These are phyloP conservation scores for Syndactyla subalaris DNA, from an alignment of 2,797 vertebrate genomes.

Conservation along the genomic window DNA sequence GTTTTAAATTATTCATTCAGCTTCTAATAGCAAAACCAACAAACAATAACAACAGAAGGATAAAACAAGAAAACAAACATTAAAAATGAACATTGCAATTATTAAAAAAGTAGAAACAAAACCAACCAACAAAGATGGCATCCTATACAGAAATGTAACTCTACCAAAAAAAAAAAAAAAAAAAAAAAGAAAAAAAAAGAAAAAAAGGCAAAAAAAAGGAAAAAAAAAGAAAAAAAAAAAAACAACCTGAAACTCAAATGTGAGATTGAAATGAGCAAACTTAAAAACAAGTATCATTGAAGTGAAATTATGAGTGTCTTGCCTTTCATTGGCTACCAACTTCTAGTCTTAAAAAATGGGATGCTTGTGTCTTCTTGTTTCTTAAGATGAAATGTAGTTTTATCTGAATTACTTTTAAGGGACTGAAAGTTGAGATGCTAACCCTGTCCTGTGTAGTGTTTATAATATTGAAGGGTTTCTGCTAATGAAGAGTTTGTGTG, in stretches of 20 bases:
- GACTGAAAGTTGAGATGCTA: background rate
- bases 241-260: no score
- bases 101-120: background rate
- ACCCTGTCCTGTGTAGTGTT: background rate
- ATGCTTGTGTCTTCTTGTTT: rapidly evolving
- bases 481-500: background rate
- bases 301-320: background rate
- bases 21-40: background rate
- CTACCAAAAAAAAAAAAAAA: background rate
- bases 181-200: no score
- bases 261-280: background rate
- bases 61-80: background rate
- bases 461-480: background rate
- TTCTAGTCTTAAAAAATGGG: background rate
- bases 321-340: background rate
- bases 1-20: background rate
- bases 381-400: background rate
- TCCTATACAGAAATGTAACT: rapidly evolving
- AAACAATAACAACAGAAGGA: background rate
- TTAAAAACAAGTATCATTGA: rapidly evolving
- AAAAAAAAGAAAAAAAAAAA: no score
- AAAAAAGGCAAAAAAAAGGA: no score
- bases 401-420: background rate
- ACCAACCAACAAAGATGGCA: rapidly evolving
- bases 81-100: background rate